phyloP scores from a whole-genome alignment of 37 sponge, comb jelly and placozoan species.

The Spongilla lacustris region DNA sequence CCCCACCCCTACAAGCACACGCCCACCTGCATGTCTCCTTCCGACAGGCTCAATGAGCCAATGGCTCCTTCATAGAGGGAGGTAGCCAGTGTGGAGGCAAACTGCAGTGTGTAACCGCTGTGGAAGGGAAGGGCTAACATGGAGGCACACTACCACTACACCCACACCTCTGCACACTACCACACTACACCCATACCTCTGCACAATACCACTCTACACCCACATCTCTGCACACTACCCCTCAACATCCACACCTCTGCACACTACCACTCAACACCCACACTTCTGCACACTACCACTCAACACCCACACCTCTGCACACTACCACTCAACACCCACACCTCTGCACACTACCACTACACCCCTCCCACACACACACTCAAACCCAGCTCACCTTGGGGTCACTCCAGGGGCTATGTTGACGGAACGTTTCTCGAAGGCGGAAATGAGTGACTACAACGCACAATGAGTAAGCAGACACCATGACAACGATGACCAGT shows the following conservation, averaged over 20 bases:
- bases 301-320: too few species aligned
- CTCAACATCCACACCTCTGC: neutral
- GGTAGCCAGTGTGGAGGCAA: slow-evolving; percentile 63
- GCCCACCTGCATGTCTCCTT: slow-evolving; percentile 31
- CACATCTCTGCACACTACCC: too few species aligned
- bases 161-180: too few species aligned
- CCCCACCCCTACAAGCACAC: too few species aligned
- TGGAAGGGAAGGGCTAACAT: neutral
- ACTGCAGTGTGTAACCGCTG: slow-evolving; percentile 66
- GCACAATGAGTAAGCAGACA: neutral
- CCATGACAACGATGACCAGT: neutral
- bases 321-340: too few species aligned
- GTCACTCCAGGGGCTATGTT: slow-evolving; percentile 22
- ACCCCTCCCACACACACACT: neutral
- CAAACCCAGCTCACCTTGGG: slow-evolving; percentile 31
- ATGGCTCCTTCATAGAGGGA: slow-evolving; percentile 21
- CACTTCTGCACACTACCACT: too few species aligned
- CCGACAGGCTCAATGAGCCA: slow-evolving; percentile 1
- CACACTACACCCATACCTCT: neutral
- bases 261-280: too few species aligned
- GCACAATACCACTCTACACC: too few species aligned
- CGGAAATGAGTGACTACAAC: slow-evolving; percentile 36
- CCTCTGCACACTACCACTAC: too few species aligned
- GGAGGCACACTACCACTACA: too few species aligned
- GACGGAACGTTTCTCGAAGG: slow-evolving; percentile 51